phyloP scores from a whole-genome alignment of 2,797 vertebrate species.

The Margarornis squamiger region DNA sequence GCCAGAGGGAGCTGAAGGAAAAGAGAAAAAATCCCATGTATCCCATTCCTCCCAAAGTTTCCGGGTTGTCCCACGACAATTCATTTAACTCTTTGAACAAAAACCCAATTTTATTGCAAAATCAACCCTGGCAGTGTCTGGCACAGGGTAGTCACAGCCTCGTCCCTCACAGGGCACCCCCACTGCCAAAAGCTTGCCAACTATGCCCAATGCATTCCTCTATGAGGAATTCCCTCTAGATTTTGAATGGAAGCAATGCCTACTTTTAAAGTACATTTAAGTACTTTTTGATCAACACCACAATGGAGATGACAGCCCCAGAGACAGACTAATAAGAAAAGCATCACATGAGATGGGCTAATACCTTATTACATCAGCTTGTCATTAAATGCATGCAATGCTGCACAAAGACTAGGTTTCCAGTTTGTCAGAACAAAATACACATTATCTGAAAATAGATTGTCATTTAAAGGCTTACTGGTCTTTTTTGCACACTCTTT shows the following conservation, averaged over 20 bases:
- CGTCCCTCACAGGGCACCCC: background rate
- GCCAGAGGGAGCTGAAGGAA: slow-evolving; percentile 48
- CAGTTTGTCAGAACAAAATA: background rate
- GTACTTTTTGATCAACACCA: background rate
- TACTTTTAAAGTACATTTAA: background rate
- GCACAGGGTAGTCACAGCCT: background rate
- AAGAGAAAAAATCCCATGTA: background rate
- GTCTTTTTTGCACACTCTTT: background rate
- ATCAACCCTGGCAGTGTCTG: background rate
- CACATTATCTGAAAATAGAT: background rate
- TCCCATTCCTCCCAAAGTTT: background rate
- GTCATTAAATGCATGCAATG: background rate
- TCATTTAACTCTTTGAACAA: background rate
- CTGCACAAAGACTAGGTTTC: background rate
- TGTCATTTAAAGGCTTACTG: background rate
- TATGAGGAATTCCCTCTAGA: accelerated
- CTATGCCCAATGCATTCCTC: background rate
- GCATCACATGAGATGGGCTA: background rate
- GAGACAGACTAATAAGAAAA: background rate
- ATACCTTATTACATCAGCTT: background rate
- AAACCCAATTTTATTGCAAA: background rate
- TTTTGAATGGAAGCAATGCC: background rate
- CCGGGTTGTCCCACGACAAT: background rate
- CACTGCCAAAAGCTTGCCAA: background rate
- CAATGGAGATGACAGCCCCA: background rate